These are phyloP conservation scores for Pachypanchax playfairii DNA, from an alignment of 2,113 vertebrate species.

Conservation along the genomic window DNA sequence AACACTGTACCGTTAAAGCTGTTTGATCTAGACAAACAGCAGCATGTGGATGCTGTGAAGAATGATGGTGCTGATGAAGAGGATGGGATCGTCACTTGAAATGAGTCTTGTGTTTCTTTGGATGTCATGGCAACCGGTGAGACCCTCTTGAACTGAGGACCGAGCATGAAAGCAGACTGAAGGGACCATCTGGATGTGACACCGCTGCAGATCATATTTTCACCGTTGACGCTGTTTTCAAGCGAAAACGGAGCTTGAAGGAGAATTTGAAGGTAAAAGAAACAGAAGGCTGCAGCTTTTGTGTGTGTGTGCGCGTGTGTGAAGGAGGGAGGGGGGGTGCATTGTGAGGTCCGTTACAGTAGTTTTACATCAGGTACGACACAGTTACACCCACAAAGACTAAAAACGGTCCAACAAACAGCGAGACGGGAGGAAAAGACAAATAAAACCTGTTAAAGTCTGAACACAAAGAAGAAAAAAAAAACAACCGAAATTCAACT, in stretches of 20 bases:
- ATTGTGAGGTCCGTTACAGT: conserved; percentile 24
- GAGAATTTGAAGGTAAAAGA: neutral
- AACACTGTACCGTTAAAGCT: too few relatives aligned
- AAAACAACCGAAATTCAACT: neutral
- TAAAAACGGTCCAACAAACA: neutral
- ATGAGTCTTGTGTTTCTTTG: conserved; percentile 17
- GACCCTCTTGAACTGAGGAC: neutral
- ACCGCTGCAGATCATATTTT: neutral
- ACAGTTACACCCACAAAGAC: conserved; percentile 2
- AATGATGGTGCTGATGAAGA: neutral
- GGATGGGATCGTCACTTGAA: conserved; percentile 6
- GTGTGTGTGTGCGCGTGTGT: too few relatives aligned
- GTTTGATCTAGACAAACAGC: neutral
- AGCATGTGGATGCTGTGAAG: neutral
- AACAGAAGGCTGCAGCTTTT: neutral
- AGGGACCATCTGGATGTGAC: conserved; percentile 14
- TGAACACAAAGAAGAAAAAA: too few relatives aligned
- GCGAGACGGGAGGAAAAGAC: neutral
- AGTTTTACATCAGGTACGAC: conserved; percentile 18
- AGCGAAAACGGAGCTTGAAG: neutral
- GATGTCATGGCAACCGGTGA: conserved; percentile 23
- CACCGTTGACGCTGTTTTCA: neutral
- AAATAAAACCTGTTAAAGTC: neutral
- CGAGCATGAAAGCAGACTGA: conserved; percentile 10
- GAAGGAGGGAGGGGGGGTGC: too few relatives aligned